These are phyloP conservation scores for Rhea pennata DNA, from an alignment of 2,113 vertebrate species.

Conservation along the genomic window DNA sequence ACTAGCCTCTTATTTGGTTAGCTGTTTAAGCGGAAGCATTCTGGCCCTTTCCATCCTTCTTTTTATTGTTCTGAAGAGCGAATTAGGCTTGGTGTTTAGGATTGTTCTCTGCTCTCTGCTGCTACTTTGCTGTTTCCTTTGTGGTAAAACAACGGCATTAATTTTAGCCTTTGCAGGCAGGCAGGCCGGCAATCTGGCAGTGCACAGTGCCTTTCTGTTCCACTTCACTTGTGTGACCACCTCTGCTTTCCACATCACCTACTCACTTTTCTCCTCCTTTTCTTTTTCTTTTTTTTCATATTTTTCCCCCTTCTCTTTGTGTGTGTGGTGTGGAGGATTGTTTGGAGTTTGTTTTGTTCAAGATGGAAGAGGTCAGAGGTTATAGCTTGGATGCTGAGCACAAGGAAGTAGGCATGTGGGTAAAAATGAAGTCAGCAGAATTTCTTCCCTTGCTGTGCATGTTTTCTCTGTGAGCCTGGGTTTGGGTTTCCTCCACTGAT, in stretches of 20 bases:
- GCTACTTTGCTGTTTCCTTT: constrained; percentile 85
- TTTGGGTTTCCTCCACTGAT: neutral
- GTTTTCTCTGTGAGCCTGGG: neutral
- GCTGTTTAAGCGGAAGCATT: constrained; percentile 22
- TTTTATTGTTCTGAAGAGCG: constrained; percentile 15
- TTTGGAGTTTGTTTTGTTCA: neutral
- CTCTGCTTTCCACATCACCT: constrained; percentile 55
- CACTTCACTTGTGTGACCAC: constrained; percentile 80
- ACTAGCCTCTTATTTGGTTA: constrained; percentile 15
- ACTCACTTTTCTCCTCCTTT: constrained; percentile 37
- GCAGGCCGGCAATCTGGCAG: constrained; percentile 45
- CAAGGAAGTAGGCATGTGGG: neutral
- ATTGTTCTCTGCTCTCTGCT: constrained; percentile 76
- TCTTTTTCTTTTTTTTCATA: neutral
- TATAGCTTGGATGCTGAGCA: neutral
- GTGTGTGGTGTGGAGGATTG: neutral
- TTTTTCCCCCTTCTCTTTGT: neutral
- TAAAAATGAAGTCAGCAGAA: accelerated
- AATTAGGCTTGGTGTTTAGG: constrained; percentile 38
- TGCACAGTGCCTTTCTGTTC: constrained; percentile 84
- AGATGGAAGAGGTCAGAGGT: neutral
- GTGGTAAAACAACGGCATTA: constrained; percentile 87
- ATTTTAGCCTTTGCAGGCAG: constrained; percentile 81
- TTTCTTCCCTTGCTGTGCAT: neutral
- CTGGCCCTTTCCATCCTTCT: constrained; percentile 37